These are phyloP conservation scores for Centropus unirufus DNA, from an alignment of 2,113 vertebrate species.

Conservation along the genomic window DNA sequence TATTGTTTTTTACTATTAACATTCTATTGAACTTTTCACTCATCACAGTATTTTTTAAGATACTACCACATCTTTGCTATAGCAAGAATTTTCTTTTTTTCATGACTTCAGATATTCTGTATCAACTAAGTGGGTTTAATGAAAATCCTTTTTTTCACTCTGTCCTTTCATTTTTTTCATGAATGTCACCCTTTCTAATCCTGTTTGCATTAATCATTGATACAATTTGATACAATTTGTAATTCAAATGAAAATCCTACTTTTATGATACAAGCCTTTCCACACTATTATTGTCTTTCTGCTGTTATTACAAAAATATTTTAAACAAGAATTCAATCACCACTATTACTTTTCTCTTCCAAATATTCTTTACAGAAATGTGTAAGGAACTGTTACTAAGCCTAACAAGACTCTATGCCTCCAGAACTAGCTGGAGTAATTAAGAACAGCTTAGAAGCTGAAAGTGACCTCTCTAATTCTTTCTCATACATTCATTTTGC, in stretches of 20 bases:
- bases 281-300: neutral
- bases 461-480: neutral
- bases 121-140: neutral
- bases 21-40: neutral
- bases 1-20: neutral
- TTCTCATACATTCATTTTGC: neutral
- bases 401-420: neutral
- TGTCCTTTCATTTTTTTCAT: neutral
- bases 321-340: neutral
- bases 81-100: neutral
- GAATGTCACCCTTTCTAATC: neutral
- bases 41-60: neutral
- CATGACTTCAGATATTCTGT: neutral
- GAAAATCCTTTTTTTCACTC: neutral
- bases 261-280: neutral
- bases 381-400: neutral
- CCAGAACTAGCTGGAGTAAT: neutral
- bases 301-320: neutral
- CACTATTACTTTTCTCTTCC: neutral
- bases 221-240: neutral
- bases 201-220: neutral
- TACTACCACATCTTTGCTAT: neutral
- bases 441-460: neutral
- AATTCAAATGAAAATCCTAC: neutral
- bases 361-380: neutral